Base-by-base conservation (phyloP, 2,888 invertebrate species). In the Drosophila affinis region DNA sequence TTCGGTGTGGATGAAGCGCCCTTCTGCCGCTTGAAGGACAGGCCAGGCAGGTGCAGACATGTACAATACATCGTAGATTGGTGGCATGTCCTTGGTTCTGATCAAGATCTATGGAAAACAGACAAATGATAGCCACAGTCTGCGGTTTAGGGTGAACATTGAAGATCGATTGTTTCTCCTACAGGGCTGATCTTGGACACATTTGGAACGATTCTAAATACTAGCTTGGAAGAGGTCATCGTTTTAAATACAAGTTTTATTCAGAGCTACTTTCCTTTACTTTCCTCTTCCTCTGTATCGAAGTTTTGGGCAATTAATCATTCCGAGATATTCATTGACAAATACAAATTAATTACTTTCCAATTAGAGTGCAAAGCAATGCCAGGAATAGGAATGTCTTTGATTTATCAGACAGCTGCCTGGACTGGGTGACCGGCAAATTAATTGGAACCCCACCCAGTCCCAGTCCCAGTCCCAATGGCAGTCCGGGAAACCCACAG, bases 381-480 rank as follows among this genome's bases (percentile, higher is more conserved):
- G 12, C 46, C 39, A 54, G 45, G 47, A 61, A 49, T 51, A 57
- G 47, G 51, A 61, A 49, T 51, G 44, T 47, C 60, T 53, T 14
- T 67, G 49, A 52, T 72, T 79, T 82, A 80, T 81, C 84, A 64
- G 70, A 64, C 62, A 75, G 78, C 79, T 79, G 78, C 85, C 72
- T 76, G 87, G 86, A 79, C 81, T 79, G 14, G 45, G n/a, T 5
- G 39, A 5, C 39, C 72, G 46, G 79, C 62, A 87, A 90, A 90
- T 89, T 83, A 87, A 89, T 90, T 88, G 82, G 84, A 78, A 76
- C 74, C 83, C 71, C 27, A 48, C 49, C 34, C 51, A 32, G 17
- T 64, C 53, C 60, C 53, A 51, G 29, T 29, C 24, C 55, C n/a
- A 44, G 47, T 45, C 32, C 44, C 21, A 21, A 21, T 21, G 21